Evolutionary conservation across 2,113 vertebrate genomes (phyloP), one percentile per base, ranked within the genome.

Genomic region (Lethenteron reissneri): DNA sequence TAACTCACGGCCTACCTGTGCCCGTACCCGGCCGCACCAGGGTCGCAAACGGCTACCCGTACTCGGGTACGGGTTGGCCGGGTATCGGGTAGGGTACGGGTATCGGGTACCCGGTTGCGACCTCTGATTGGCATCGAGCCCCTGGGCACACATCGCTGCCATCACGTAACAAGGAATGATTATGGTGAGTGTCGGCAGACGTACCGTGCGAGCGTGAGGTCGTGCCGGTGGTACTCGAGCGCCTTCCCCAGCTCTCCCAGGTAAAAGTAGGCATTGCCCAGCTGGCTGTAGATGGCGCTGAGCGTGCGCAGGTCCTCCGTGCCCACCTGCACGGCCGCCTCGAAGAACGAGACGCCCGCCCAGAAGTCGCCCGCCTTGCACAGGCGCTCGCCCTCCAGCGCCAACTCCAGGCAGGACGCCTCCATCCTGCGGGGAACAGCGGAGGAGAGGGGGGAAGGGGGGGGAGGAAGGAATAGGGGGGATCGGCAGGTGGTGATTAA

Each of bases 231-330:
- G 80, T 89, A 97, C 60, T 91, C 85, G 75, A 99, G 79, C 1
- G 94, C 94, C 69, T 88, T 92, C 57, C 85, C 80, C 1, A 88
- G 92, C 78, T 99, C 91, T 78, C 95, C 95, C 70, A 99, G 83
- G 80, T 97, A 96, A 80, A 97, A 99, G 78, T 97, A 99, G 57
- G 91, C 91, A 1, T 96, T 99, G 71, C 94, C 94, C 76, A 99
- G 82, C 78, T 99, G 94, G 79, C 94, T 99, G 81, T 99, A 99
- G 81, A 97, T 94, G 81, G 94, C 94, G 71, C 91, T 97, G 73
- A 99, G 86, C 1, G 94, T 99, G 82, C 94, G 90, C 76, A 96
- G 79, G 77, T 99, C 94, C 77, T 96, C 92, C 0, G 94, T 99
- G 60, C 94, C 94, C 58, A 95, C 88, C 75, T 95, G 88, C 69